A percentile compares a stretch with the other conserved stretches of the same genome.
These are phyloP conservation scores for Rallus limicola DNA, from an alignment of 2,113 vertebrate species.

Conservation along the genomic window DNA sequence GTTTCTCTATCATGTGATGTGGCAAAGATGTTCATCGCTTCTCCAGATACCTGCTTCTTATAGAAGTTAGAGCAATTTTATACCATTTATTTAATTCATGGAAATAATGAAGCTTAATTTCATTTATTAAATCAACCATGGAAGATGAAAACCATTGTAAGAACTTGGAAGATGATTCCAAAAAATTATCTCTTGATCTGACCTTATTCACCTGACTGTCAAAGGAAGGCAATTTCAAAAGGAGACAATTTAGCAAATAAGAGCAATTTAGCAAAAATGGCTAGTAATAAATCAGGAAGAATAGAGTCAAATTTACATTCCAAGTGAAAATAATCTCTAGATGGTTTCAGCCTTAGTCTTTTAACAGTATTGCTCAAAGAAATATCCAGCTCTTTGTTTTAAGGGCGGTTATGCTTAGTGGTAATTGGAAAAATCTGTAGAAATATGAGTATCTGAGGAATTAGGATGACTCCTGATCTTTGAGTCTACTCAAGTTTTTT, in stretches of 20 bases:
- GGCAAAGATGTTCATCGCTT: background rate
- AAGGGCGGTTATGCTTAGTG: fast-evolving
- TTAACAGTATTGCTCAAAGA: background rate
- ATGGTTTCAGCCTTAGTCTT: background rate
- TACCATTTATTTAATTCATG: background rate
- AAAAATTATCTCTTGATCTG: background rate
- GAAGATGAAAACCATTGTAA: background rate
- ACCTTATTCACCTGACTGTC: background rate
- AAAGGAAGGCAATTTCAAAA: background rate
- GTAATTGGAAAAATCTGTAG: background rate
- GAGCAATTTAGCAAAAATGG: background rate
- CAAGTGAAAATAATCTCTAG: background rate
- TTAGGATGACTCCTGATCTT: background rate
- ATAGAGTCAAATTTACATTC: background rate
- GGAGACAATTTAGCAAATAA: background rate
- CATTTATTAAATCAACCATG: background rate
- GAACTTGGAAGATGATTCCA: background rate
- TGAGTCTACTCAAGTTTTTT: background rate
- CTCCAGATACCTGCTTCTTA: background rate
- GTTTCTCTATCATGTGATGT: background rate
- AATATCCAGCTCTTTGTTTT: background rate
- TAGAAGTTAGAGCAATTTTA: background rate
- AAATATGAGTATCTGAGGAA: background rate
- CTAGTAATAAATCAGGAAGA: background rate
- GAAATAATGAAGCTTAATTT: background rate